These are phyloP conservation scores for Brachypteracias leptosomus DNA, from an alignment of 2,113 vertebrate genomes.

Conservation along the genomic window DNA sequence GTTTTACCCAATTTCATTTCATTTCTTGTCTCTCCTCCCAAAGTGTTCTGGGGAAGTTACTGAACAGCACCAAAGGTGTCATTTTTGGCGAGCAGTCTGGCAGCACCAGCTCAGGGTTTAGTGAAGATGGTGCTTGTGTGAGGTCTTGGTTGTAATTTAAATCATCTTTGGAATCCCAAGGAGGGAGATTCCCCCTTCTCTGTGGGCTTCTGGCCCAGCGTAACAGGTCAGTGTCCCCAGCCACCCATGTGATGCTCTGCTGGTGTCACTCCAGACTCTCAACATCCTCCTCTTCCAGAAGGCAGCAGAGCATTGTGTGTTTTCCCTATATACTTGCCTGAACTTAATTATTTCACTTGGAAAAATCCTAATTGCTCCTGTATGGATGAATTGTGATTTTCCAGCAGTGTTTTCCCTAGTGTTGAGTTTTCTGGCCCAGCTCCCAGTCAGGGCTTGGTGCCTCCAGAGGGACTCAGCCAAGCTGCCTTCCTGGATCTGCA, in stretches of 20 bases:
- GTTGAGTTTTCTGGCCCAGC: constrained; percentile 13
- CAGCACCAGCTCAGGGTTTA: not conserved
- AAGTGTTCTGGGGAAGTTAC: not conserved
- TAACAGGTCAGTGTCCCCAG: not conserved
- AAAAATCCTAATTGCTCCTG: constrained; percentile 16
- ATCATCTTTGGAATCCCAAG: not conserved
- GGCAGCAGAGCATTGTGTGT: not conserved
- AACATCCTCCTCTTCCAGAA: not conserved
- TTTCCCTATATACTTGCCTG: not conserved
- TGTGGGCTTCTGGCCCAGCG: not conserved
- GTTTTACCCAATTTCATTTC: not conserved
- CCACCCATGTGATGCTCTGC: not conserved
- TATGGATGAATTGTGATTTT: constrained; percentile 5
- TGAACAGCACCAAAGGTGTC: not conserved
- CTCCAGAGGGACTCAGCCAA: not conserved
- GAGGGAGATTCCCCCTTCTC: not conserved
- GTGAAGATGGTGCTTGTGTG: not conserved
- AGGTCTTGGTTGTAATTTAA: not conserved
- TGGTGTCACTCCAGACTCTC: not conserved
- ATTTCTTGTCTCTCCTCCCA: not conserved
- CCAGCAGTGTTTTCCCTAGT: not conserved
- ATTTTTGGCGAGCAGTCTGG: not conserved
- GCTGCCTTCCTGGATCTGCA: not conserved
- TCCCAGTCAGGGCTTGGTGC: not conserved
- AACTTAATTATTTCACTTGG: not conserved